Base-by-base conservation (phyloP, 1,140 invertebrate species). In the Camponotus pennsylvanicus region DNA sequence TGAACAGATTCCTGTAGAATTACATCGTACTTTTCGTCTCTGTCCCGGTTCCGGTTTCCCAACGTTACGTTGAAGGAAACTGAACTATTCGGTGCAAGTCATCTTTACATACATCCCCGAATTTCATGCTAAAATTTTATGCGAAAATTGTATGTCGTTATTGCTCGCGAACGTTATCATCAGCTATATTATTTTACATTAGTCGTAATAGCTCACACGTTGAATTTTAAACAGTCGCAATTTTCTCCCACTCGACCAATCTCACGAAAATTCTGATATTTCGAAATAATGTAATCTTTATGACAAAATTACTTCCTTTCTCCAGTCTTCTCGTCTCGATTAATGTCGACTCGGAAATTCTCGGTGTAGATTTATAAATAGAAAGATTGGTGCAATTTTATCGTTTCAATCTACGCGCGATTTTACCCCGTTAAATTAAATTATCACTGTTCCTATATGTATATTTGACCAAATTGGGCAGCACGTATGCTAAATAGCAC, bases 381-480 rank as follows among this genome's bases (percentile, higher is more conserved):
- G 37, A 18, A 71, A 45, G 79, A 83, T 75, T 73, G 69, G 55
- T 57, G 55, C 79, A 45, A 73, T 82, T 82, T 82, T 61, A 42
- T 57, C 55, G 69, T 83, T 83, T 83, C 69, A 73, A 61, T 83
- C 73, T 61, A 45, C 55, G 37, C 27, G 40, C n/a, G 40, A 75
- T 61, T 73, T 75, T 45, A 83, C 63, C 69, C 8, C 55, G 32
- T 27, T 45, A 83, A 73, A 83, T 83, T 34, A n/a, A 13, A 61
- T 75, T 61, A 61, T 61, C 8, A 18, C 37, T 3, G 18, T 73
- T 63, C 49, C 52, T 55, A 9, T 13, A 18, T 57, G 27, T 8
- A 34, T 5, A 5, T 21, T 42, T 15, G 34, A n/a, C 15, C 49
- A 32, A 80, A n/a, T n/a, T 57, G 34, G 21, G 42, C 37, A 34